These are phyloP conservation scores for Eupithecia subfuscata DNA, from an alignment of 2,888 invertebrate species.

Conservation along the genomic window DNA sequence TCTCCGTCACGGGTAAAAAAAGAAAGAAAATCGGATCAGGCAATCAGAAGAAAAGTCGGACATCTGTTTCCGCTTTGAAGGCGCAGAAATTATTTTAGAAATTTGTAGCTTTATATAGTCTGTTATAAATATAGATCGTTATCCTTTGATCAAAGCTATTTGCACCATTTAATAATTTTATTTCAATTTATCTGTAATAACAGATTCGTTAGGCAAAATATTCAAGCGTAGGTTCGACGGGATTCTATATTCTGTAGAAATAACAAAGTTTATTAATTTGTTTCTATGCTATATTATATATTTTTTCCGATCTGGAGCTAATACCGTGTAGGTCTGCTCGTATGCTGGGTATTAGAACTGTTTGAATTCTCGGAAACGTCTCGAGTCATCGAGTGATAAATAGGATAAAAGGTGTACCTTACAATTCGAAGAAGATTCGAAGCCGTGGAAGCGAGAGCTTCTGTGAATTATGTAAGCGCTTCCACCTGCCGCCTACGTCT, in stretches of 20 bases:
- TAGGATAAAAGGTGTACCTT: background rate
- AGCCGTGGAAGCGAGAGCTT: background rate
- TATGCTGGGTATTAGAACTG: background rate
- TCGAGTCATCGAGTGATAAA: background rate
- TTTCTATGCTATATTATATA: background rate
- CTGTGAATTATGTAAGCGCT: background rate
- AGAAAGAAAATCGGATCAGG: background rate
- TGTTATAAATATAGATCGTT: background rate
- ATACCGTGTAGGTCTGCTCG: too few relatives aligned
- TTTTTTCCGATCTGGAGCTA: background rate
- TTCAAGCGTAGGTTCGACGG: background rate
- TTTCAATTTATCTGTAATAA: background rate
- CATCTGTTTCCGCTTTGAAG: background rate
- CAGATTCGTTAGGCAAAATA: background rate
- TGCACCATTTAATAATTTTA: background rate
- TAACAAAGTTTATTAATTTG: background rate
- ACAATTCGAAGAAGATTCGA: background rate
- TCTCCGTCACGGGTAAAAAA: too few relatives aligned
- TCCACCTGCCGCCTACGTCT: background rate
- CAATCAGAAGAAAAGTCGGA: background rate
- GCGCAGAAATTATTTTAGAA: background rate
- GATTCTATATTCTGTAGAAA: background rate
- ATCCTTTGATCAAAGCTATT: background rate
- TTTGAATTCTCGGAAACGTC: background rate
- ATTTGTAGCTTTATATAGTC: background rate